A percentile compares a stretch with the other conserved stretches of the same genome.
phyloP scores from a whole-genome alignment of 2,797 vertebrate genomes.

The Thunnus albacares region DNA sequence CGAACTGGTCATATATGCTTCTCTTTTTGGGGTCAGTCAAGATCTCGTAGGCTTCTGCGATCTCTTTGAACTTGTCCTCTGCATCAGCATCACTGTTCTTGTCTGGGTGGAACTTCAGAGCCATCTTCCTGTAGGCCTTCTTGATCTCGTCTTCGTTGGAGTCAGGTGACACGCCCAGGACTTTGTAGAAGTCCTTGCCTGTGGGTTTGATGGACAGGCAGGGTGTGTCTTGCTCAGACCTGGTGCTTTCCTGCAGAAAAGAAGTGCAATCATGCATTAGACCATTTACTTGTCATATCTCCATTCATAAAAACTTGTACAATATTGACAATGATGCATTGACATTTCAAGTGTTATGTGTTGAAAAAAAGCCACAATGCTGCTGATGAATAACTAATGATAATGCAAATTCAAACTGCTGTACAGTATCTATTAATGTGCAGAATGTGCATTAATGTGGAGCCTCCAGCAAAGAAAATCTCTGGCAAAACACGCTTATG shows the following conservation, averaged over 20 bases:
- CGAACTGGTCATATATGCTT: constrained; percentile 94
- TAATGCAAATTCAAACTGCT: constrained; percentile 13
- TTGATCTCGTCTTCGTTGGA: constrained; percentile 98
- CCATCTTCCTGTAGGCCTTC: constrained; percentile 96
- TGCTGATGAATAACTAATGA: constrained; percentile 6
- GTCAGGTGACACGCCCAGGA: constrained; percentile 91
- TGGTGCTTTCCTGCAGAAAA: constrained; percentile 79
- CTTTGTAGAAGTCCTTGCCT: constrained; percentile 96
- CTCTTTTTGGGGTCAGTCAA: constrained; percentile 94
- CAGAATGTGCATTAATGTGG: constrained; percentile 3
- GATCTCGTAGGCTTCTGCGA: constrained; percentile 94
- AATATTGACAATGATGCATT: background rate
- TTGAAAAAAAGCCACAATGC: background rate
- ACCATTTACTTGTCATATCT: background rate
- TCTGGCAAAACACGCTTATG: constrained; percentile 34
- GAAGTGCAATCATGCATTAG: constrained; percentile 16
- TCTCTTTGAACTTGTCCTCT: constrained; percentile 88
- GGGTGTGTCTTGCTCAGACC: constrained; percentile 81
- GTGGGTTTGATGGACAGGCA: constrained; percentile 85
- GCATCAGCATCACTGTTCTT: constrained; percentile 87
- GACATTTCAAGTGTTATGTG: background rate
- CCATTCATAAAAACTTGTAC: constrained; percentile 5
- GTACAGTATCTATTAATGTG: constrained; percentile 32
- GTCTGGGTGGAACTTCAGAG: constrained; percentile 94
- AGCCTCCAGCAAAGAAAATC: background rate